phyloP scores from a whole-genome alignment of 2,797 vertebrate species.

The Astyanax mexicanus region DNA sequence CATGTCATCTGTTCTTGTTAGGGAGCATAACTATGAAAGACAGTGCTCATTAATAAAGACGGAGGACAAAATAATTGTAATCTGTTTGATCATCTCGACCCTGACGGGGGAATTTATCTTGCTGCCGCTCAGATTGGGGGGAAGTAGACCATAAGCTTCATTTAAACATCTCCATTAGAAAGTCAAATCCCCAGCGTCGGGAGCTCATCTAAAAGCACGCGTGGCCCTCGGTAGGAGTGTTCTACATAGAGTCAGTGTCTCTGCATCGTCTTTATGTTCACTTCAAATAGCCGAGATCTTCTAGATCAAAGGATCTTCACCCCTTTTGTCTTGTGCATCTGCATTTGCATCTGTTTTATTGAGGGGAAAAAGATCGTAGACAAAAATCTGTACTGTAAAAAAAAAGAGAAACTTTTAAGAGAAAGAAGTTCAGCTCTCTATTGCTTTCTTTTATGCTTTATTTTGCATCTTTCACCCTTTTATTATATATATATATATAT shows the following conservation, averaged over 20 bases:
- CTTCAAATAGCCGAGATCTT: constrained; percentile 37
- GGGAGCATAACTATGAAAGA: constrained; percentile 84
- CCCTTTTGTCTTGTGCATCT: background rate
- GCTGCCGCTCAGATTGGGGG: constrained; percentile 77
- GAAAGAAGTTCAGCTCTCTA: background rate
- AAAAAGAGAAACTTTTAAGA: background rate
- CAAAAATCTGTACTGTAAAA: too few relatives aligned
- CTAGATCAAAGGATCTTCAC: constrained; percentile 22
- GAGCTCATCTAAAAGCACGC: constrained; percentile 50
- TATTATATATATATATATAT: too few relatives aligned
- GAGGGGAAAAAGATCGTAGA: background rate
- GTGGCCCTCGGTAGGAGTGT: constrained; percentile 25
- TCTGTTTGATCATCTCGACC: constrained; percentile 86
- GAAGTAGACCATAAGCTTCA: constrained; percentile 85
- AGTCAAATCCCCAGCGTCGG: constrained; percentile 70
- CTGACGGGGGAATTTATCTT: constrained; percentile 88
- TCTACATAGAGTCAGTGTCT: constrained; percentile 25
- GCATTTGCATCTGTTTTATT: background rate
- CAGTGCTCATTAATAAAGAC: constrained; percentile 87
- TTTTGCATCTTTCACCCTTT: constrained; percentile 2
- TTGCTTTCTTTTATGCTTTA: background rate
- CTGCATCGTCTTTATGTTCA: constrained; percentile 28
- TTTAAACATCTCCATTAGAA: constrained; percentile 83
- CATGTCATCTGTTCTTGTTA: constrained; percentile 87
- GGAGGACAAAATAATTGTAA: constrained; percentile 86